Evolutionary conservation across 2,797 vertebrate genomes (phyloP), one percentile per base, ranked within the genome.

Genomic region (Holocentrus rufus): DNA sequence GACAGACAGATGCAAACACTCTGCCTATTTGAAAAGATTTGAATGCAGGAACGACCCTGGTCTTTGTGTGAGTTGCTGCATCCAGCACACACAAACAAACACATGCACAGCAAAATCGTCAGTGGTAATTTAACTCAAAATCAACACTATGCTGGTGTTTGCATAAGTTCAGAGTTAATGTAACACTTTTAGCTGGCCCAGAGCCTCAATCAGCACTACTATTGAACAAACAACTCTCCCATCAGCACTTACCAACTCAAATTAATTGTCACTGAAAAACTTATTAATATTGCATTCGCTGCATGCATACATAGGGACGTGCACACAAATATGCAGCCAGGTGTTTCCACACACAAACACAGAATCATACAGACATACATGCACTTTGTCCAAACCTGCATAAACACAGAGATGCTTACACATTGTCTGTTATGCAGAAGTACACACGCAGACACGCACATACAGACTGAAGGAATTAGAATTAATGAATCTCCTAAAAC

Each of bases 401-500:
- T 34, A 58, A 18, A 49, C 54, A 23, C 17, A 64, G 25, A 64
- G 25, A 27, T 27, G 25, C 25, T 27, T 27, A 27, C 25, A 27
- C n/a, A n/a, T n/a, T n/a, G n/a, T n/a, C n/a, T n/a, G n/a, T n/a
- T n/a, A n/a, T n/a, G n/a, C n/a, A n/a, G n/a, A n/a, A n/a, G n/a
- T 20, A 18, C 30, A 49, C 42, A 67, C 18, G 8, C 47, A 50
- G 6, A 20, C 18, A 50, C 49, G 22, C 49, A 50, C 49, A 50
- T 20, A 50, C 39, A n/a, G 30, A 17, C 31, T 25, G 14, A 14
- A 47, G 31, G 30, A 77, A 61, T 71, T 2, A 60, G 27, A 61
- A 23, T 56, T 42, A 46, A 25, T 54, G 72, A 61, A 47, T 11
- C 49, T 63, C 14, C 30, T 6, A 55, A 74, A 42, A 4, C 13